Conservation (phyloP, 2,113 vertebrate genomes). For the Sterna hirundo region DNA sequence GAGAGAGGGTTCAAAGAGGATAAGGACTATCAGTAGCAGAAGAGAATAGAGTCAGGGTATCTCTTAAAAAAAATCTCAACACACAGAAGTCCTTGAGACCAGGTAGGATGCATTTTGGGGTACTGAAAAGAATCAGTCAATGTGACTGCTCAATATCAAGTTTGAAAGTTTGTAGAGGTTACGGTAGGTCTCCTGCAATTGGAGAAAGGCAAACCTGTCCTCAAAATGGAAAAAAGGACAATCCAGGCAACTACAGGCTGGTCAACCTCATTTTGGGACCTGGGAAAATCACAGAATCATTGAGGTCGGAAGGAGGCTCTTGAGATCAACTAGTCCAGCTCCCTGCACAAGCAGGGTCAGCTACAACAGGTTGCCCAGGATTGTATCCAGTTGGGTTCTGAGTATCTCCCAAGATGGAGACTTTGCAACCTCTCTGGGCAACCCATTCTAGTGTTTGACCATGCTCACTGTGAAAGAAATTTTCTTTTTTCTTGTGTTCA, state of each 20-base stretch:
- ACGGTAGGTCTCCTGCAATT: not conserved
- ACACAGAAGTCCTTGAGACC: not conserved
- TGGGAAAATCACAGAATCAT: not conserved
- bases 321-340: not conserved
- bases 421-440: not conserved
- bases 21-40: not conserved
- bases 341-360: not conserved
- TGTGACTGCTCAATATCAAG: not conserved
- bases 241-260: not conserved
- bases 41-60: not conserved
- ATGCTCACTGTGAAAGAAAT: not conserved
- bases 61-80: not conserved
- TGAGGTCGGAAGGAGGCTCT: not conserved
- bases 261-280: not conserved
- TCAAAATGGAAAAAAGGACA: not conserved
- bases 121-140: not conserved
- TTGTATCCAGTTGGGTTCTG: not conserved
- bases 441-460: not conserved
- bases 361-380: not conserved
- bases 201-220: not conserved
- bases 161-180: not conserved
- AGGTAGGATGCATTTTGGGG: not conserved
- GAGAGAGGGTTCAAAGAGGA: not conserved
- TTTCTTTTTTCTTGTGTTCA: not conserved
- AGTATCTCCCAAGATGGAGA: not conserved